Evolutionary conservation across 2,888 invertebrate genomes (phyloP).

Genomic region (Drosophila macrospina): DNA sequence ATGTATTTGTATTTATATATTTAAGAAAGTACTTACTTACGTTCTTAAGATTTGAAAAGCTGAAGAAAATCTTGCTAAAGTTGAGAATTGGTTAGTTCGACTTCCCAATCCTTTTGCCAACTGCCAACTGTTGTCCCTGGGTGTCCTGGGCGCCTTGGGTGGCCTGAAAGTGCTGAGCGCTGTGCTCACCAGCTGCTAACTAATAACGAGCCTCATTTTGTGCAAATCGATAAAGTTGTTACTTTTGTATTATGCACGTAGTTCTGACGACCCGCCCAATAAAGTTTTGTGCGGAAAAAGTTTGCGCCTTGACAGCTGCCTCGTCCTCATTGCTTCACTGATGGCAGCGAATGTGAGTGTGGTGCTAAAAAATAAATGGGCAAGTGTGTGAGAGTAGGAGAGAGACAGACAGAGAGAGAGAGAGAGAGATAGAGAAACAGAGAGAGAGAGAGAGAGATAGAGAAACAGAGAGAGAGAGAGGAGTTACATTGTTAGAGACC

Average conservation of each 20-base stretch:
- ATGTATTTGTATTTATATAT: too few species aligned
- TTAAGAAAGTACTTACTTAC: too few species aligned
- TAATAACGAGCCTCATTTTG: conserved; percentile 79
- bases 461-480: background rate
- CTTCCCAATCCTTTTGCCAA: conserved; percentile 6
- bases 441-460: background rate
- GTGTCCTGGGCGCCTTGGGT: conserved; percentile 5
- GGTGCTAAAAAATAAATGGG: background rate
- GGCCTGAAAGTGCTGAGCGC: conserved; percentile 20
- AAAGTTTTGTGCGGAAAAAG: conserved; percentile 61
- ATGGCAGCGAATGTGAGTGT: conserved; percentile 9
- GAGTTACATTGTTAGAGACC: conserved; percentile 6
- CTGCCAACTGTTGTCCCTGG: conserved; percentile 23
- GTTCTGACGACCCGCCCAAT: conserved; percentile 49
- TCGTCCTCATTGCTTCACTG: conserved; percentile 15
- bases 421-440: background rate
- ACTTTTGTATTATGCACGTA: conserved; percentile 63
- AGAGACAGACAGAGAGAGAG: too few species aligned
- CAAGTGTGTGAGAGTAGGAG: too few species aligned
- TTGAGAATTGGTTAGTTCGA: conserved; percentile 2
- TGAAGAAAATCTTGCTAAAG: background rate
- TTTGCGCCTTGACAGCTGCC: conserved; percentile 48
- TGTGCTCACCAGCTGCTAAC: conserved; percentile 56
- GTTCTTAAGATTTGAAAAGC: background rate
- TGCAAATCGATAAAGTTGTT: conserved; percentile 80